Conservation (phyloP, 2,113 vertebrate species). For the Ondatra zibethicus region DNA sequence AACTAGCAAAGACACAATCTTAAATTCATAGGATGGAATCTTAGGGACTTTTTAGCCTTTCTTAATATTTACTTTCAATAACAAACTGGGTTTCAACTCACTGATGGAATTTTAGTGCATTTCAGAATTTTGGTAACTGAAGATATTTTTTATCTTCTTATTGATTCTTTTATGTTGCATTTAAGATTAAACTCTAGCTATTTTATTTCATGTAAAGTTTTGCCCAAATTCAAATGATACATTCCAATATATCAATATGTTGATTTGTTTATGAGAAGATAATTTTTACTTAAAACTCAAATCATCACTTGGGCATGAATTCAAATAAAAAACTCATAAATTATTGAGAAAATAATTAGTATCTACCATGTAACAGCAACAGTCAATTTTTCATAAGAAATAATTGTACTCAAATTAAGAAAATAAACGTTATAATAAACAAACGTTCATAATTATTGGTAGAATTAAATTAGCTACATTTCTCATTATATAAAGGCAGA, state of each 20-base stretch:
- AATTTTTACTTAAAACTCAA: slow-evolving; percentile 18
- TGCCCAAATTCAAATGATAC: neutral
- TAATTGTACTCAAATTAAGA: neutral
- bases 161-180: neutral
- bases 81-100: neutral
- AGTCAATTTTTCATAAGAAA: neutral
- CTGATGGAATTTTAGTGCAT: neutral
- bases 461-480: neutral
- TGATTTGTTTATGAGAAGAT: neutral
- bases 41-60: neutral
- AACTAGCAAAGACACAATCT: neutral
- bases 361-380: neutral
- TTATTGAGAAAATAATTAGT: neutral
- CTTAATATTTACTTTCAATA: neutral
- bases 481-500: neutral
- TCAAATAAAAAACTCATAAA: neutral
- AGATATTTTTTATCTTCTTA: neutral
- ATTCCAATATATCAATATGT: neutral
- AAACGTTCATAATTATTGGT: neutral
- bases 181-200: neutral
- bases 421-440: neutral
- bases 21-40: neutral
- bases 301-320: neutral
- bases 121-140: neutral
- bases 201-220: neutral